Percentiles rank a stretch among this genome's conserved stretches.
Evolutionary conservation across 2,797 vertebrate species (phyloP).

Genomic region (Anomalospiza imberbis): DNA sequence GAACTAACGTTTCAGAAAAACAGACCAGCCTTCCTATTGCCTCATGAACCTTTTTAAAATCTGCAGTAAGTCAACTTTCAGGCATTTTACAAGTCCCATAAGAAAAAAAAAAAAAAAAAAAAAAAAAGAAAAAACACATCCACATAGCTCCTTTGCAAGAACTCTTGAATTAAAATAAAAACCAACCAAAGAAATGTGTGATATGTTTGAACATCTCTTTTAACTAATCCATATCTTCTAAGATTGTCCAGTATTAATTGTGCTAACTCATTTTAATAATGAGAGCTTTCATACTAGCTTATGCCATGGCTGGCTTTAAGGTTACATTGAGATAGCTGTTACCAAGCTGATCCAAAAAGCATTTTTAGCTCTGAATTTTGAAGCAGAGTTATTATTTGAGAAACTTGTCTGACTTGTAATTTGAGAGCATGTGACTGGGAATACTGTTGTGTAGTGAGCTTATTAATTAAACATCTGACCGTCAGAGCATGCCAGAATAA

Average conservation of each 20-base stretch:
- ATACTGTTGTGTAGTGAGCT: constrained; percentile 13
- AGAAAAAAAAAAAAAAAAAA: not conserved
- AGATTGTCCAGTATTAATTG: not conserved
- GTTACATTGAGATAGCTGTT: not conserved
- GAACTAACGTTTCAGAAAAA: constrained; percentile 12
- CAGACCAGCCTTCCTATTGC: not conserved
- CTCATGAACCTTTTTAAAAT: constrained; percentile 37
- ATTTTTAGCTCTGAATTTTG: constrained; percentile 46
- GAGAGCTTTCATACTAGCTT: not conserved
- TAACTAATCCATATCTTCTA: not conserved
- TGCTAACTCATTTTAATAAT: constrained; percentile 10
- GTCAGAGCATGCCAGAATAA: constrained; percentile 23
- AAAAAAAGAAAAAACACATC: not conserved
- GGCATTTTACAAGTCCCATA: not conserved
- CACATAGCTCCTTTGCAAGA: not conserved
- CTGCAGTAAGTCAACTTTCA: constrained; percentile 31
- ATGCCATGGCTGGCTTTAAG: not conserved
- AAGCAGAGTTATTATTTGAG: constrained; percentile 19
- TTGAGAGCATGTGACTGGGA: not conserved
- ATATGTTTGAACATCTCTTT: not conserved
- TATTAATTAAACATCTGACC: constrained; percentile 72
- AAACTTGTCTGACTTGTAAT: constrained; percentile 52
- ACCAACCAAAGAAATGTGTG: not conserved
- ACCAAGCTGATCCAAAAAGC: constrained; percentile 7
- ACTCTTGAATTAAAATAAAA: not conserved